Evolutionary conservation across 1,140 invertebrate genomes (phyloP).

Genomic region (Drosophila navojoa): DNA sequence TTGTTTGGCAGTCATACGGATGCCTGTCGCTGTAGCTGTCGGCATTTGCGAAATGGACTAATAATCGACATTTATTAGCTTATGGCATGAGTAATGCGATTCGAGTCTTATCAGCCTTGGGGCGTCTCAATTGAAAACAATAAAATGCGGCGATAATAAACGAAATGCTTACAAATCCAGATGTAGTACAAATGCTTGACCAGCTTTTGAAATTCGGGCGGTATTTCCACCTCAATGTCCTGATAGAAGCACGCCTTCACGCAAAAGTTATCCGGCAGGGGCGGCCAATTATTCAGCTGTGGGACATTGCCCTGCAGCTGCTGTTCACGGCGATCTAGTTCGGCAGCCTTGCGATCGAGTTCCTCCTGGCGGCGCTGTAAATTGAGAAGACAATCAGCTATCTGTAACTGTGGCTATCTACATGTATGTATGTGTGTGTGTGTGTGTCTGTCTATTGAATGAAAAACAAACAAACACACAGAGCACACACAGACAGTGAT

Average conservation of each 20-base stretch:
- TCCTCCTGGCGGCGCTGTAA: conserved; percentile 91
- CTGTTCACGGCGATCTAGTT: conserved; percentile 94
- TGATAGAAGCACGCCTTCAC: conserved; percentile 99
- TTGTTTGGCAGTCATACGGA: neutral
- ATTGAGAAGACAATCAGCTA: neutral
- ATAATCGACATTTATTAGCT: conserved; percentile 1
- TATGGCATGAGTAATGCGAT: conserved; percentile 8
- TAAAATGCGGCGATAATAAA: conserved; percentile 24
- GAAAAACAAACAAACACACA: conserved; percentile 13
- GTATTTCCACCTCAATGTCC: conserved; percentile 99
- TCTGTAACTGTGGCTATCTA: neutral
- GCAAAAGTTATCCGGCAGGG: conserved; percentile 95
- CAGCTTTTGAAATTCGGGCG: conserved; percentile 97
- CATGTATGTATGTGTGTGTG: neutral
- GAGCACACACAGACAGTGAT: neutral
- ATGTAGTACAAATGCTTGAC: conserved; percentile 97
- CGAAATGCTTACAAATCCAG: conserved; percentile 95
- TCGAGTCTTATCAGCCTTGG: conserved; percentile 20
- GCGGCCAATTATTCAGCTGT: conserved; percentile 98
- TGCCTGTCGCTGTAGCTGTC: neutral
- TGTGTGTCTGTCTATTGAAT: neutral
- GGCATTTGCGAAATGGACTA: neutral
- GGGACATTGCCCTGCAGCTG: conserved; percentile 89
- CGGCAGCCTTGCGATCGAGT: conserved; percentile 93
- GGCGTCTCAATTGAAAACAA: conserved; percentile 27